Conservation (phyloP, 2,888 invertebrate genomes). For the Diaperis boleti region DNA sequence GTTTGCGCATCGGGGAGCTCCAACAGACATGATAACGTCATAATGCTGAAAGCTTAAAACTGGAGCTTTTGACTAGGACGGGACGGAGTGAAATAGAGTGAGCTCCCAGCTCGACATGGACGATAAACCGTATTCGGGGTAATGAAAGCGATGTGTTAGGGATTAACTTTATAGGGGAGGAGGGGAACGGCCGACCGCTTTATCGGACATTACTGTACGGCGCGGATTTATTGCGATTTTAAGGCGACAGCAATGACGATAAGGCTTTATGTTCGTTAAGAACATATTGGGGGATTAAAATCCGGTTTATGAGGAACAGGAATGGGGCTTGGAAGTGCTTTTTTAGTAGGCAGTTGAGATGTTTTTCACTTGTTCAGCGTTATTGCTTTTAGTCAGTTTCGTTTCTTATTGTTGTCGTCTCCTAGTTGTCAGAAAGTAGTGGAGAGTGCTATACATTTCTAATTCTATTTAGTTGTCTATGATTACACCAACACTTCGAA, state of each 20-base stretch:
- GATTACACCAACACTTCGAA: too few species aligned
- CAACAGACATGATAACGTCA: background rate
- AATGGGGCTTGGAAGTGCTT: too few species aligned
- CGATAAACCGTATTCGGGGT: conserved; percentile 10
- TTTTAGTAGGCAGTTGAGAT: too few species aligned
- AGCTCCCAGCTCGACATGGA: conserved; percentile 1
- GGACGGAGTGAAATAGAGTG: background rate
- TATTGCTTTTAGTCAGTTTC: too few species aligned
- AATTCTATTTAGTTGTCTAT: too few species aligned
- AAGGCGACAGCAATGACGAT: background rate
- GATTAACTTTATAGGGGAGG: conserved; percentile 9
- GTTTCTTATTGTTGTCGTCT: too few species aligned
- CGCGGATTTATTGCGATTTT: background rate
- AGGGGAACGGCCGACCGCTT: background rate
- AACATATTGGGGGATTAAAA: conserved; percentile 27
- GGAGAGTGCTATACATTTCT: too few species aligned
- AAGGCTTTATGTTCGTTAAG: conserved; percentile 16
- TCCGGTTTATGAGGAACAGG: too few species aligned
- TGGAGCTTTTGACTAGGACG: conserved; percentile 4
- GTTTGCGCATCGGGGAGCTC: background rate
- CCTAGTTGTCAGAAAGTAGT: too few species aligned
- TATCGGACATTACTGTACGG: conserved; percentile 8
- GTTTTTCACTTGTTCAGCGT: too few species aligned
- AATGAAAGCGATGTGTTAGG: conserved; percentile 15
- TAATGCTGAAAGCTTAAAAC: conserved; percentile 12